These are phyloP conservation scores for Pterocles gutturalis DNA, from an alignment of 2,113 vertebrate species.

Conservation along the genomic window DNA sequence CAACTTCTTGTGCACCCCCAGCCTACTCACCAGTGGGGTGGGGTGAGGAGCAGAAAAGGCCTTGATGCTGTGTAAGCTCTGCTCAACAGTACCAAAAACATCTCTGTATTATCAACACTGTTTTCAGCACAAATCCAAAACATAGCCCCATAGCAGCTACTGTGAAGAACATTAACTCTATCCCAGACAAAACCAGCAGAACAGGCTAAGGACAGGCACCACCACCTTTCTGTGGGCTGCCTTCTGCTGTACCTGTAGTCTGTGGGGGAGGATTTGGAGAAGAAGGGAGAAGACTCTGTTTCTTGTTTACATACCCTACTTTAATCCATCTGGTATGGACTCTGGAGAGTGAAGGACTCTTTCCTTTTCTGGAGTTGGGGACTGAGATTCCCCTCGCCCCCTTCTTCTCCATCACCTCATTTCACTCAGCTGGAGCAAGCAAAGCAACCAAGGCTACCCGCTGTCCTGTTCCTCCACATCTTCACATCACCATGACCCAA, in stretches of 20 bases:
- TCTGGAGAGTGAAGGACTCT: background rate
- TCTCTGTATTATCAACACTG: too few species aligned
- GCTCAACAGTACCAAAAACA: too few species aligned
- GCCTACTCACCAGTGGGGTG: too few species aligned
- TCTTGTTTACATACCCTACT: background rate
- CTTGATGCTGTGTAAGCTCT: too few species aligned
- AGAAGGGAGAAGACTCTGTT: background rate
- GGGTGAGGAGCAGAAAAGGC: too few species aligned
- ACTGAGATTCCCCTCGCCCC: background rate
- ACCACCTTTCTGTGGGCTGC: background rate
- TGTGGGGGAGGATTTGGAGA: background rate
- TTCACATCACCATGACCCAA: fast-evolving
- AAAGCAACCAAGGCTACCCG: fast-evolving
- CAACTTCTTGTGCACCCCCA: too few species aligned
- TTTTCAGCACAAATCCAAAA: too few species aligned
- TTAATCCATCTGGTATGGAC: background rate
- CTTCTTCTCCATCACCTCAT: background rate
- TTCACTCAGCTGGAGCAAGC: background rate
- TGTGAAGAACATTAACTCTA: too few species aligned
- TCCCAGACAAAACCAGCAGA: too few species aligned
- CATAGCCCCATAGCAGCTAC: too few species aligned
- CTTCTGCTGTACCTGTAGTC: background rate
- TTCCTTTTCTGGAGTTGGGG: background rate
- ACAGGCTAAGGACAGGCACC: background rate
- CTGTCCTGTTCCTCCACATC: background rate